Percentiles rank a stretch among this genome's conserved stretches.
Conservation (phyloP, 2,113 vertebrate species). For the Leptocoma aspasia region DNA sequence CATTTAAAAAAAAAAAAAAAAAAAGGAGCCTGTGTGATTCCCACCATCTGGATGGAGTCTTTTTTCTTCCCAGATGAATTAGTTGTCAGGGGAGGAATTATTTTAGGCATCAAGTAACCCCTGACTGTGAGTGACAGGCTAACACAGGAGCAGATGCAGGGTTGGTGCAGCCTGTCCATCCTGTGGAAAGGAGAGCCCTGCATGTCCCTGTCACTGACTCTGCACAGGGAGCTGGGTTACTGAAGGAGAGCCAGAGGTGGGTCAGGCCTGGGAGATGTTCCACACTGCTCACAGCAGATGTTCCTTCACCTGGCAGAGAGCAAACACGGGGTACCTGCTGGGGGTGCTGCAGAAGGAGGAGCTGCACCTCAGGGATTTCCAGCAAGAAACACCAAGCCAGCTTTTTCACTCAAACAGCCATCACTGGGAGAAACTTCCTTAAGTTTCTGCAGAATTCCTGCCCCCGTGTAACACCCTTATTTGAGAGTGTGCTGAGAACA, state of each 20-base stretch:
- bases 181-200: constrained; percentile 20
- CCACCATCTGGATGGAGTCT: constrained; percentile 64
- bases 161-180: constrained; percentile 40
- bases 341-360: not conserved
- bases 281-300: constrained; percentile 8
- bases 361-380: not conserved
- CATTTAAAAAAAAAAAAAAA: not conserved
- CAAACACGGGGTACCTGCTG: not conserved
- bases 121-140: constrained; percentile 66
- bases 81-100: constrained; percentile 63
- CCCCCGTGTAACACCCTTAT: not conserved
- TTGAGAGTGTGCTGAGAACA: not conserved
- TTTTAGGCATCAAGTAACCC: constrained; percentile 66
- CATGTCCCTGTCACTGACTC: constrained; percentile 10
- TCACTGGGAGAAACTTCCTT: not conserved
- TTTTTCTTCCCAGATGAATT: constrained; percentile 67
- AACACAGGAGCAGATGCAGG: constrained; percentile 64
- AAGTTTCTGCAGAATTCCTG: not conserved
- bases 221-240: not conserved
- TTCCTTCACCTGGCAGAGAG: not conserved
- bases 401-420: not conserved
- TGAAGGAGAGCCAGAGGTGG: constrained; percentile 20
- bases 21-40: constrained; percentile 38
- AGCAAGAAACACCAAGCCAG: not conserved
- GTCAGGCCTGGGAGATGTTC: not conserved